Percentiles rank a stretch among this genome's conserved stretches.
Evolutionary conservation across 2,797 vertebrate species (phyloP).

Genomic region (Jordanella pulchra): DNA sequence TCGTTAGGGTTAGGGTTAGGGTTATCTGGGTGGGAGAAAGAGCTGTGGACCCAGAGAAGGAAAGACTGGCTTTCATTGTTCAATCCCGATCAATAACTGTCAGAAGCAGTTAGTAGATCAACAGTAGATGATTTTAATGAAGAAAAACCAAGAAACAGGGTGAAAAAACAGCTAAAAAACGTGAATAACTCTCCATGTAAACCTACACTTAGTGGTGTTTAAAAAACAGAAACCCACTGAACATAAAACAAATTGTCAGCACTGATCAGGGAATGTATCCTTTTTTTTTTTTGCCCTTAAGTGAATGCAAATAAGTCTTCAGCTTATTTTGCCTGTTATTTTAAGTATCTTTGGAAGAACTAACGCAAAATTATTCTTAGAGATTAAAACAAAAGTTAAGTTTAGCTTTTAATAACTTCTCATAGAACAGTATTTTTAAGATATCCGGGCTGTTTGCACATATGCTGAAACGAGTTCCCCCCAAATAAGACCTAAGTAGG

Average conservation of each 20-base stretch:
- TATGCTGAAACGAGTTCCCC: neutral
- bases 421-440: neutral
- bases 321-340: neutral
- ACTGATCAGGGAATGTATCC: no score
- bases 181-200: constrained; percentile 36
- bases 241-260: neutral
- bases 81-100: constrained; percentile 80
- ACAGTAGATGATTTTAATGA: constrained; percentile 77
- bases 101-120: constrained; percentile 83
- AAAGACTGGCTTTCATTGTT: constrained; percentile 74
- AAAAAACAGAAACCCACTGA: neutral
- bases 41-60: constrained; percentile 24
- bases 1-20: neutral
- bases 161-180: constrained; percentile 3
- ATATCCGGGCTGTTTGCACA: neutral
- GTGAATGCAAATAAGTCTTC: no score
- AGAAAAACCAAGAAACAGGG: constrained; percentile 35
- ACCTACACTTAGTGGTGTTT: constrained; percentile 10
- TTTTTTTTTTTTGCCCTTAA: no score
- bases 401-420: neutral
- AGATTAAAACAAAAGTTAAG: neutral
- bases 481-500: constrained; percentile 12
- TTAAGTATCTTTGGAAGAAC: neutral
- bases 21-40: constrained; percentile 2
- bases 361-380: neutral